Base-by-base conservation (phyloP, 2,888 invertebrate species). In the Chalcosyrphus nemorum region DNA sequence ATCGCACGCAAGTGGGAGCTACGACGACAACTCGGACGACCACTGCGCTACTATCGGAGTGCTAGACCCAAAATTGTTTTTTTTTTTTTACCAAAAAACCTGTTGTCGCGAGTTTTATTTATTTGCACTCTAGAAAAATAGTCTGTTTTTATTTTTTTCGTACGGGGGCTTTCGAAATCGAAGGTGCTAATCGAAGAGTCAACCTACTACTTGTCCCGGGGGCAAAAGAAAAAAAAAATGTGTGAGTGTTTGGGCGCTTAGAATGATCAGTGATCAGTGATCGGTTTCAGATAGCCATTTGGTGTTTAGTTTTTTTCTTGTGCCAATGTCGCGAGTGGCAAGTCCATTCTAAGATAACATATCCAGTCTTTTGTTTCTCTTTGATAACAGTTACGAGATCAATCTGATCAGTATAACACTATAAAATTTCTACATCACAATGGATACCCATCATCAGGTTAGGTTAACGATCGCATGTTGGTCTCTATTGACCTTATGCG, bases 401-500 rank as follows among this genome's bases (percentile, higher is more conserved):
- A 15, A n/a, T 11, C 17, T n/a, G 24, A 15, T 43, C 61, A n/a
- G n/a, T n/a, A n/a, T n/a, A n/a, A n/a, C n/a, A n/a, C n/a, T n/a
- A n/a, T n/a, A n/a, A 41, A 72, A 70, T 76, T 24, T 71, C 45
- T 24, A 66, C 74, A 43, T 61, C 80, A 68, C 70, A 72, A 82
- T 86, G 82, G 85, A 77, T 65, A 86, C 84, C 81, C 61, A 59
- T 77, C 63, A 68, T 77, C 63, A 68, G 61, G 87, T 87, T 84
- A 87, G 88, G 86, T 87, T 88, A 86, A 89, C 87, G 76, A 89
- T 89, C 86, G 87, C 86, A 77, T 86, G 88, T 86, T 89, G 89
- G 88, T 87, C 88, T 75, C 61, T 89, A 43, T 76, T 90, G 81
- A 87, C 88, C 57, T 86, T 90, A 86, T 86, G 87, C 88, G 88